Conservation (phyloP, 1,140 invertebrate genomes). For the Bombus waltoni region DNA sequence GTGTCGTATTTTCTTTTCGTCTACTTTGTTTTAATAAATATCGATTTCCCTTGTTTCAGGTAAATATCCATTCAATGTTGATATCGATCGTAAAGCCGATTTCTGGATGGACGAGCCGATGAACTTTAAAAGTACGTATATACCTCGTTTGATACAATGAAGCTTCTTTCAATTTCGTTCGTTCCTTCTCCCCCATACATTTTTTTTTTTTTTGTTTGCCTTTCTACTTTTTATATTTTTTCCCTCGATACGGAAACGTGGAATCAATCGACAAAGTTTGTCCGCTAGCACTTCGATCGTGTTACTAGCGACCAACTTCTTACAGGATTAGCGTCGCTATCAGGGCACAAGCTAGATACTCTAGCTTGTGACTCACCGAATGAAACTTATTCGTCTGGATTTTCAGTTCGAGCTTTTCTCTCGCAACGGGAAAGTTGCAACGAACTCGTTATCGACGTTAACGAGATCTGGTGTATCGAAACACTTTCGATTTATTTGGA, state of each 20-base stretch:
- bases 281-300: neutral
- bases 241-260: neutral
- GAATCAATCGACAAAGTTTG: conserved; percentile 39
- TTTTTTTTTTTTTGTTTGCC: neutral
- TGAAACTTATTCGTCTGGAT: conserved; percentile 38
- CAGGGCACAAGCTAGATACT: conserved; percentile 1
- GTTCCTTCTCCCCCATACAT: neutral
- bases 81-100: neutral
- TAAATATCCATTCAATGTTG: neutral
- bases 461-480: neutral
- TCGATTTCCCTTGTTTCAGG: conserved; percentile 13
- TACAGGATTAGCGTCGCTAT: conserved; percentile 36
- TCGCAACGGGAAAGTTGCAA: neutral
- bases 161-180: neutral
- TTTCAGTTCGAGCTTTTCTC: neutral
- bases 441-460: neutral
- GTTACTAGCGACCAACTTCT: conserved; percentile 34
- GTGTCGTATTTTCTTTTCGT: no score
- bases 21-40: neutral
- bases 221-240: neutral
- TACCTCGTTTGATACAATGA: neutral
- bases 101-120: neutral
- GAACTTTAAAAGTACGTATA: neutral
- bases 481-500: neutral
- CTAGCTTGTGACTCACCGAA: conserved; percentile 10